A percentile compares a stretch with the other conserved stretches of the same genome.
phyloP scores from a whole-genome alignment of 2,113 vertebrate genomes.

The Pseudopipra pipra region DNA sequence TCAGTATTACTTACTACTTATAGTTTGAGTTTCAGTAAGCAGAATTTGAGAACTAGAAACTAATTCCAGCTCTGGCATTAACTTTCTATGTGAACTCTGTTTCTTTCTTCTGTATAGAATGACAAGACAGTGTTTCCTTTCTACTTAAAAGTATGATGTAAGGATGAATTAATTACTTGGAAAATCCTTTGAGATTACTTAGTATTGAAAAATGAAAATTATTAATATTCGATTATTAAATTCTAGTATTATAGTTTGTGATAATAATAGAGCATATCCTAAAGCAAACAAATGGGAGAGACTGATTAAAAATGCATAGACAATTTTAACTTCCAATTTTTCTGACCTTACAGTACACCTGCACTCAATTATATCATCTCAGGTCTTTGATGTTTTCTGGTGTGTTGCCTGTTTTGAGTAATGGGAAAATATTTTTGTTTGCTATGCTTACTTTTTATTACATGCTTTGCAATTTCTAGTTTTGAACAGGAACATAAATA shows the following conservation, averaged over 20 bases:
- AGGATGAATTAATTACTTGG: not conserved
- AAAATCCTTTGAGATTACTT: not conserved
- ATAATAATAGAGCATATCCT: not conserved
- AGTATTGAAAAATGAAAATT: not conserved
- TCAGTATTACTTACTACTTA: accelerated
- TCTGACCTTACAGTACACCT: not conserved
- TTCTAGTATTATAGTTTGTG: not conserved
- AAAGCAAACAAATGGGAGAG: not conserved
- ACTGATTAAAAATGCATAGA: not conserved
- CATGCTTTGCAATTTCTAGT: not conserved
- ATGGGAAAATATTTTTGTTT: not conserved
- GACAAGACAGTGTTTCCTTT: not conserved
- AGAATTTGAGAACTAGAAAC: not conserved
- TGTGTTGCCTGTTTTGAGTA: not conserved
- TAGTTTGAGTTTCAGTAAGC: not conserved
- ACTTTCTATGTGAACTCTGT: not conserved
- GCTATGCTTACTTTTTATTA: not conserved
- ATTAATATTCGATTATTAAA: not conserved
- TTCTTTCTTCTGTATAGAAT: not conserved
- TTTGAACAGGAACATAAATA: not conserved
- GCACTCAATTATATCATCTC: not conserved
- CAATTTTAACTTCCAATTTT: not conserved
- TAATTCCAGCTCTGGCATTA: not conserved
- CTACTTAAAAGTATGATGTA: not conserved
- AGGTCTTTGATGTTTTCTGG: not conserved